Percentiles rank a stretch among this genome's conserved stretches.
Evolutionary conservation across 1,140 invertebrate genomes (phyloP).

Genomic region (Drosophila melanogaster): Release_6_plus_ISO1_MT NT_037436.4:9965501-9966000

Average conservation of each 20-base stretch:
- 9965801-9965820: not conserved
- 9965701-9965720: slow-evolving; percentile 22
- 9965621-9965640: slow-evolving; percentile 9
- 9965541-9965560: slow-evolving; percentile 57
- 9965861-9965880: slow-evolving; percentile 7
- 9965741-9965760: slow-evolving; percentile 18
- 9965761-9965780: slow-evolving; percentile 27
- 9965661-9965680: slow-evolving; percentile 11
- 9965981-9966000: slow-evolving; percentile 23
- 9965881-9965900: slow-evolving; percentile 1
- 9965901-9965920: slow-evolving; percentile 11
- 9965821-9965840: slow-evolving; percentile 80
- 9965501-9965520: slow-evolving; percentile 27
- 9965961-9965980: slow-evolving; percentile 57
- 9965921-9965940: not conserved
- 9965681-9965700: slow-evolving; percentile 8
- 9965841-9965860: slow-evolving; percentile 40
- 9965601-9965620: slow-evolving; percentile 28
- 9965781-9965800: slow-evolving; percentile 11
- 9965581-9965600: slow-evolving; percentile 51
- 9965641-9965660: slow-evolving; percentile 9
- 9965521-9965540: slow-evolving; percentile 59
- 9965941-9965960: slow-evolving; percentile 61
- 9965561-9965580: slow-evolving; percentile 39
- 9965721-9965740: slow-evolving; percentile 1